phyloP scores from a whole-genome alignment of 2,797 vertebrate genomes.

The Falco cherrug region DNA sequence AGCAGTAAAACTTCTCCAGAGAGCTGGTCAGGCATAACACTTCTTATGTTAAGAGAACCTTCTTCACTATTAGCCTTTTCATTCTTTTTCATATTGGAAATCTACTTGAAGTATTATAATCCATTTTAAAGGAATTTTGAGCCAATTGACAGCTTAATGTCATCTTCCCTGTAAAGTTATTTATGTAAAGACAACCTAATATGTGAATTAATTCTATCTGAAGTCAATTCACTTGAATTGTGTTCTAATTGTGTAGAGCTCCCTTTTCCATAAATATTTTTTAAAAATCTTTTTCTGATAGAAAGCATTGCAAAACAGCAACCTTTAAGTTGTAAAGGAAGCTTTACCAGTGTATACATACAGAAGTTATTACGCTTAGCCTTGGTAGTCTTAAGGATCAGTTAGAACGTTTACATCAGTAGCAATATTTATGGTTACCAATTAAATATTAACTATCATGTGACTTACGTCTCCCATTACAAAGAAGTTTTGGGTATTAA shows the following conservation, averaged over 20 bases:
- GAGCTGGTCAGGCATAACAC: not conserved
- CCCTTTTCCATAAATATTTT: not conserved
- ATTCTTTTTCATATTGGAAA: not conserved
- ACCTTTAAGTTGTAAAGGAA: not conserved
- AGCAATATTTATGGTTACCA: not conserved
- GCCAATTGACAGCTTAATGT: not conserved
- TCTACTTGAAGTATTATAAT: not conserved
- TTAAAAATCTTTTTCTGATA: not conserved
- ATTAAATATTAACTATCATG: not conserved
- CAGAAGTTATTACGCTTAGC: not conserved
- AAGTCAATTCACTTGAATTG: not conserved
- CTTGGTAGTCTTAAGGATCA: not conserved
- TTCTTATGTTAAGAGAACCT: not conserved
- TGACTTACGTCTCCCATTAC: not conserved
- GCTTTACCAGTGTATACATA: not conserved
- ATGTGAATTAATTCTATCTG: not conserved
- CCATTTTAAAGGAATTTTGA: not conserved
- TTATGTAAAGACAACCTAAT: not conserved
- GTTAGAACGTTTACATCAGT: not conserved
- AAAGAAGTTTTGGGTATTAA: not conserved
- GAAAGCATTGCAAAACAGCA: not conserved
- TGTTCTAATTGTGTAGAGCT: not conserved
- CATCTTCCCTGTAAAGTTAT: not conserved
- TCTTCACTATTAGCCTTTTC: not conserved
- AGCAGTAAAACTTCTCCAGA: conserved; percentile 52